phyloP scores from a whole-genome alignment of 2,797 vertebrate species.

The Falco naumanni region DNA sequence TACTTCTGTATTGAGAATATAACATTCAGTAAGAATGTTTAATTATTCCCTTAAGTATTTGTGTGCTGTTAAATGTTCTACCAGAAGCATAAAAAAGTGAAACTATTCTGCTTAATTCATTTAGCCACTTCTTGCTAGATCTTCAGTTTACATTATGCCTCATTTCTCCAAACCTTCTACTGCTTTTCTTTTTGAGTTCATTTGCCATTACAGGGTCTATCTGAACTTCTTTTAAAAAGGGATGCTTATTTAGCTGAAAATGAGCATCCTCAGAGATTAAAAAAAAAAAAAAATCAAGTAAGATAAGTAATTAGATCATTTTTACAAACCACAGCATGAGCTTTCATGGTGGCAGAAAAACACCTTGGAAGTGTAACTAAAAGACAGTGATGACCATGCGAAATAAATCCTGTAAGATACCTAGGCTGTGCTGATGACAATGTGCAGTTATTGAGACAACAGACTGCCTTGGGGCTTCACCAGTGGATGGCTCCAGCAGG shows the following conservation, averaged over 20 bases:
- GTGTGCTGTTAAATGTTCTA: neutral
- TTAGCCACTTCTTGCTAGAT: neutral
- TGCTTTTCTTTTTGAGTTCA: neutral
- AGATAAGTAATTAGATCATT: neutral
- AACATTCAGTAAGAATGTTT: neutral
- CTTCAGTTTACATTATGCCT: neutral
- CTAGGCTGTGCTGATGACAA: neutral
- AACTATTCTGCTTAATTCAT: neutral
- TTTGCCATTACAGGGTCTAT: neutral
- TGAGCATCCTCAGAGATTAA: neutral
- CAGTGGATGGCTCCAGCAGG: neutral
- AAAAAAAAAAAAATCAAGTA: neutral
- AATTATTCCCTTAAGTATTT: neutral
- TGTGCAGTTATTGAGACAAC: neutral
- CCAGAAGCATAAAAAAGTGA: neutral
- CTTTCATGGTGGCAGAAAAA: neutral
- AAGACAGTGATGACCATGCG: neutral
- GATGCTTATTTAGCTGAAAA: neutral
- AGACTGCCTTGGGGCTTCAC: neutral
- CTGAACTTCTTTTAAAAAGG: neutral
- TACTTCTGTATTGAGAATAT: neutral
- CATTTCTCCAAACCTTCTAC: neutral
- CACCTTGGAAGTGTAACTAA: neutral
- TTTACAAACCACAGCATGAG: neutral
- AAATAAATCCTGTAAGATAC: neutral